Evolutionary conservation across 1,140 invertebrate genomes (phyloP).

Genomic region (Panagrolaimus sp.): DNA sequence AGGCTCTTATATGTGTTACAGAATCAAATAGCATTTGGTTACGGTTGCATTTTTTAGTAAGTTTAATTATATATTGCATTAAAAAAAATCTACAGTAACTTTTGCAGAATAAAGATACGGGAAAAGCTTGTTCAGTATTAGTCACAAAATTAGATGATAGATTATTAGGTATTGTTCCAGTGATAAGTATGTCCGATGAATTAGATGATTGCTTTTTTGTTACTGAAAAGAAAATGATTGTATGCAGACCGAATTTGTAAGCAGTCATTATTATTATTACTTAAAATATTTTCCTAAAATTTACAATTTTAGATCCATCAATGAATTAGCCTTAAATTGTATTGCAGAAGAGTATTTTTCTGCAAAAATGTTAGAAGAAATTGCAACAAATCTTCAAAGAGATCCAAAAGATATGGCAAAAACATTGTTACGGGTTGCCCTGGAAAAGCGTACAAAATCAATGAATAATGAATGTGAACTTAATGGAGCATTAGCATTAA

Average conservation of each 20-base stretch:
- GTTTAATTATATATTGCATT: background rate
- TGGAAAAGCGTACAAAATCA: background rate
- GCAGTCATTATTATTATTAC: background rate
- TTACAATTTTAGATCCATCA: background rate
- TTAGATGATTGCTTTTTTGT: constrained; percentile 11
- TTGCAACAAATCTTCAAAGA: constrained; percentile 11
- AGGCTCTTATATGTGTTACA: background rate
- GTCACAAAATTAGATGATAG: constrained; percentile 4
- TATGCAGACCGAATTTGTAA: background rate
- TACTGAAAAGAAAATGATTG: constrained; percentile 12
- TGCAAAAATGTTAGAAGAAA: constrained; percentile 1
- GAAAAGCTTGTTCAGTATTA: background rate
- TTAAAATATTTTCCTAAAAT: background rate
- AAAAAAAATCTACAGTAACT: background rate
- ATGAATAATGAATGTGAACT: constrained; percentile 11
- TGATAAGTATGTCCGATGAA: background rate
- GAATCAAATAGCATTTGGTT: background rate
- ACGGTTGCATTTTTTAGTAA: constrained; percentile 3
- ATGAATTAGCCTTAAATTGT: constrained; percentile 8
- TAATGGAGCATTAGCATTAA: constrained; percentile 9
- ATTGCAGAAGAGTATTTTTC: constrained; percentile 7
- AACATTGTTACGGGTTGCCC: background rate
- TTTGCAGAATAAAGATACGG: background rate
- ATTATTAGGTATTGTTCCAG: constrained; percentile 3
- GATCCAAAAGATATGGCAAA: constrained; percentile 14